A percentile compares a stretch with the other conserved stretches of the same genome.
phyloP scores from a whole-genome alignment of 2,888 invertebrate species.

The Trissonchulus sp. region DNA sequence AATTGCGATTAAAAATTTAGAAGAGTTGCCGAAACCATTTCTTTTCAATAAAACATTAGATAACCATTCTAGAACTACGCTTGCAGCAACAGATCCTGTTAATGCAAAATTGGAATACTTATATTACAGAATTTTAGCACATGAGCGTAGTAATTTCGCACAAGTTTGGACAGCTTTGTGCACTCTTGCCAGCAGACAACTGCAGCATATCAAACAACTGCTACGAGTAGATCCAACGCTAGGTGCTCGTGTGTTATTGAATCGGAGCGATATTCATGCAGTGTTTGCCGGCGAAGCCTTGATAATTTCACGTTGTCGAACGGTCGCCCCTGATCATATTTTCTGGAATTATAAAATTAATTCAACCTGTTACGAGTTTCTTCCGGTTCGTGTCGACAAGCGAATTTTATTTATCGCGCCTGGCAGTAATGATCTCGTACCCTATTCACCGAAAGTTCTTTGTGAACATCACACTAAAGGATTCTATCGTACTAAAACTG shows the following conservation, averaged over 20 bases:
- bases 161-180: too few relatives aligned
- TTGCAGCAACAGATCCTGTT: not conserved
- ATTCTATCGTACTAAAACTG: too few relatives aligned
- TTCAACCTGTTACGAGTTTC: constrained; percentile 16
- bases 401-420: too few relatives aligned
- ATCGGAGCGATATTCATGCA: constrained; percentile 6
- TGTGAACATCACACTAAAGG: too few relatives aligned
- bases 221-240: constrained; percentile 11
- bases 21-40: too few relatives aligned
- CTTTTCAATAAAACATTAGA: too few relatives aligned
- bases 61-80: not conserved
- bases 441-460: too few relatives aligned
- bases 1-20: too few relatives aligned
- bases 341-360: constrained; percentile 21
- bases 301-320: not conserved
- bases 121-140: not conserved
- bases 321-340: constrained; percentile 8
- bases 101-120: constrained; percentile 16
- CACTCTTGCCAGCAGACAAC: too few relatives aligned
- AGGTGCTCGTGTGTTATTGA: not conserved
- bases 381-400: not conserved
- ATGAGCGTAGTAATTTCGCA: not conserved
- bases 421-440: too few relatives aligned
- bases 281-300: constrained; percentile 18
- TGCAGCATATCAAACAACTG: constrained; percentile 1